A percentile compares a stretch with the other conserved stretches of the same genome.
Conservation (phyloP, 2,888 invertebrate species). For the Drosophila buzzatii region DNA sequence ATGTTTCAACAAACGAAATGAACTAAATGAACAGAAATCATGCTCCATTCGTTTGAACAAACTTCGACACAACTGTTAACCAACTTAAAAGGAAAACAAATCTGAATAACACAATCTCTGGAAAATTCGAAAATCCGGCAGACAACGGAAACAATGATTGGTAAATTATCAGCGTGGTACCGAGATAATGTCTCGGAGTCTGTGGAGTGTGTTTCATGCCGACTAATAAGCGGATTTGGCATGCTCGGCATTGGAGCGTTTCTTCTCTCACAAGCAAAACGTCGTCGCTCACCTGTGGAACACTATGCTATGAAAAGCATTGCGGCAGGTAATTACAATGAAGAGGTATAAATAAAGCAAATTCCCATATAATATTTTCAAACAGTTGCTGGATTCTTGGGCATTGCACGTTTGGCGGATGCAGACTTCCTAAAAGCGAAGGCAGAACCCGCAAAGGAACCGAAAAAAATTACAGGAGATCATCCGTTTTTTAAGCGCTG, state of each 20-base stretch:
- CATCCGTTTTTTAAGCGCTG: slow-evolving; percentile 58
- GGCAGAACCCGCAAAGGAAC: slow-evolving; percentile 27
- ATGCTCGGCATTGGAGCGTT: slow-evolving; percentile 88
- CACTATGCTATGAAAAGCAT: slow-evolving; percentile 69
- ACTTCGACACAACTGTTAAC: slow-evolving; percentile 17
- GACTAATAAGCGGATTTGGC: slow-evolving; percentile 87
- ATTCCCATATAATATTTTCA: neutral
- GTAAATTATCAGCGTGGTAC: slow-evolving; percentile 65
- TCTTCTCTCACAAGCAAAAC: slow-evolving; percentile 87
- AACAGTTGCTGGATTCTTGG: slow-evolving; percentile 87
- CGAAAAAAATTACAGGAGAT: slow-evolving; percentile 20
- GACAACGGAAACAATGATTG: slow-evolving; percentile 52
- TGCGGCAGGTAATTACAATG: slow-evolving; percentile 65
- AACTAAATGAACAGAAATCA: slow-evolving; percentile 3
- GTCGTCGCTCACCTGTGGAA: slow-evolving; percentile 81
- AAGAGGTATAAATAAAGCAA: no score
- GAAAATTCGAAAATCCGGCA: slow-evolving; percentile 18
- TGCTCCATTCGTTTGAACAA: slow-evolving; percentile 13
- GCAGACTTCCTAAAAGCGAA: slow-evolving; percentile 68
- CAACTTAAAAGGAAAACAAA: slow-evolving; percentile 4
- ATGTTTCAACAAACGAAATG: neutral
- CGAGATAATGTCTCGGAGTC: slow-evolving; percentile 56
- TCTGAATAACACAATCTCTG: neutral
- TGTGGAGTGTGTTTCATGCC: slow-evolving; percentile 87
- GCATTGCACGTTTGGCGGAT: slow-evolving; percentile 87